A percentile compares a stretch with the other conserved stretches of the same genome.
These are phyloP conservation scores for Marisa cornuarietis DNA, from an alignment of 1,140 invertebrate genomes.

Conservation along the genomic window DNA sequence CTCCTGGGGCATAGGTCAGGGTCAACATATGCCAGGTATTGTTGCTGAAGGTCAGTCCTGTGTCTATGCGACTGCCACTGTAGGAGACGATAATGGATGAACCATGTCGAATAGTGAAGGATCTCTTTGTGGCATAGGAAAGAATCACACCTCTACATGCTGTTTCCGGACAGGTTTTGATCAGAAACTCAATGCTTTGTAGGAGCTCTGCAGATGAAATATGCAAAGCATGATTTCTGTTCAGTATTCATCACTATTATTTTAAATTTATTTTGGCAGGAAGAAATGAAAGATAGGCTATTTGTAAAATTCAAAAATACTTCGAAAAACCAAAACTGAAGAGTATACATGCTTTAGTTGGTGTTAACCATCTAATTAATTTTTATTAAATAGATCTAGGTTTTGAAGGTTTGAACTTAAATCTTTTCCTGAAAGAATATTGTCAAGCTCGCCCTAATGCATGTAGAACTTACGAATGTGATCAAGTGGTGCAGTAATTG, in stretches of 20 bases:
- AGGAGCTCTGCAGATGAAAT: not conserved
- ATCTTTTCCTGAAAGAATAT: too few relatives aligned
- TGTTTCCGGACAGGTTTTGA: constrained; percentile 27
- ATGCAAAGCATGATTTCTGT: not conserved
- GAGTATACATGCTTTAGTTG: too few relatives aligned
- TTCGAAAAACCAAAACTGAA: too few relatives aligned
- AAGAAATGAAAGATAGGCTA: too few relatives aligned
- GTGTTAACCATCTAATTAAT: too few relatives aligned
- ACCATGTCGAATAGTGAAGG: constrained; percentile 28
- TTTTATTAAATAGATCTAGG: too few relatives aligned
- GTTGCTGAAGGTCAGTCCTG: constrained; percentile 21
- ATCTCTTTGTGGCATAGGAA: constrained; percentile 28
- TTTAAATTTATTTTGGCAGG: not conserved
- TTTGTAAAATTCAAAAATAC: too few relatives aligned
- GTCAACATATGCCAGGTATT: constrained; percentile 37
- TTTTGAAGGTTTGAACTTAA: too few relatives aligned
- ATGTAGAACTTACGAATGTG: constrained; percentile 21
- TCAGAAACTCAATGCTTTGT: constrained; percentile 34
- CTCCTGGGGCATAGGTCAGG: constrained; percentile 16
- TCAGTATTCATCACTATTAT: not conserved
- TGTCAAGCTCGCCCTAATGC: too few relatives aligned
- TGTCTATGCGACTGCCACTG: constrained; percentile 10
- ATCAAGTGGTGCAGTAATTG: constrained; percentile 19
- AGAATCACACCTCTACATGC: constrained; percentile 35
- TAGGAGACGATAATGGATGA: constrained; percentile 26